Percentiles rank a stretch among this genome's conserved stretches.
These are phyloP conservation scores for Phylloscopus whistleri DNA, from an alignment of 2,113 vertebrate genomes.

Conservation along the genomic window DNA sequence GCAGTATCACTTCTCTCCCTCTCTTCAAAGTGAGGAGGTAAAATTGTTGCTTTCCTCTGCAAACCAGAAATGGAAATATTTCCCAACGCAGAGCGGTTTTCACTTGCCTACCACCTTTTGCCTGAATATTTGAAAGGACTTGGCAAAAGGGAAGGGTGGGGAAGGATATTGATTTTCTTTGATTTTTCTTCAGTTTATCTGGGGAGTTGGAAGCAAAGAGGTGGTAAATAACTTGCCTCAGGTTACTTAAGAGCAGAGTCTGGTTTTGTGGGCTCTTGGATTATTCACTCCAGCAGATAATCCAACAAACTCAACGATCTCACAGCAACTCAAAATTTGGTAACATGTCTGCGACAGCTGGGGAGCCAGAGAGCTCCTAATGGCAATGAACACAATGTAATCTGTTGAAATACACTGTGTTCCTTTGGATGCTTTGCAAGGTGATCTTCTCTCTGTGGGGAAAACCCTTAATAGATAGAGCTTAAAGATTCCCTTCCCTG, in stretches of 20 bases:
- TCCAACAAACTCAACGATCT: not conserved
- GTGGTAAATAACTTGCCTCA: not conserved
- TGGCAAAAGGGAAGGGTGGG: not conserved
- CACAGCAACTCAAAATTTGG: not conserved
- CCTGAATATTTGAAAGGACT: not conserved
- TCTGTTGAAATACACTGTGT: not conserved
- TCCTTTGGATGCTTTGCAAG: conserved; percentile 10
- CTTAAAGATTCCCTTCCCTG: not conserved
- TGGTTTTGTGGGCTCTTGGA: not conserved
- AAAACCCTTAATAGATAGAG: not conserved
- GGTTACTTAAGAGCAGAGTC: not conserved
- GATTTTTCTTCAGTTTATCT: not conserved
- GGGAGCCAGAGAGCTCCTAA: not conserved
- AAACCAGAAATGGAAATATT: not conserved
- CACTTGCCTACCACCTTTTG: not conserved
- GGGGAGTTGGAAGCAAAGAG: not conserved
- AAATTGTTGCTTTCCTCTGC: conserved; percentile 13
- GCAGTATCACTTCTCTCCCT: not conserved
- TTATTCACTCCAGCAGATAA: not conserved
- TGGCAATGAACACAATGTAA: not conserved
- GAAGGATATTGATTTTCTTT: conserved; percentile 5
- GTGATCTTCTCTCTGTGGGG: not conserved
- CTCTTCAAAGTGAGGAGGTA: not conserved
- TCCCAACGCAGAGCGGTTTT: accelerated
- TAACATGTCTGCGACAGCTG: conserved; percentile 5